Conservation (phyloP, 2,113 vertebrate species). For the Poecilia latipinna region DNA sequence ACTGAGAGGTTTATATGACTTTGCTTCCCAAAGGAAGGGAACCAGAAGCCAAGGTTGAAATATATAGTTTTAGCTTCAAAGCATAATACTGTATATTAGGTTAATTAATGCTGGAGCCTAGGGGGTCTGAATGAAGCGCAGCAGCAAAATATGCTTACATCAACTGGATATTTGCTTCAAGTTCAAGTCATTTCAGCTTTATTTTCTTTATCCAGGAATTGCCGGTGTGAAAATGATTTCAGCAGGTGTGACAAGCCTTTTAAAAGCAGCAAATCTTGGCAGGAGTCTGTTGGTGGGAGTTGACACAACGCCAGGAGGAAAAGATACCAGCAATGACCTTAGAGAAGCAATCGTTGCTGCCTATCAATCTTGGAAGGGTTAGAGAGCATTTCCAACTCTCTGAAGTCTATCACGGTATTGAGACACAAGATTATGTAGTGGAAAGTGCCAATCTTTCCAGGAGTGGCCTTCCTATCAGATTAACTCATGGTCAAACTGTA, state of each 20-base stretch:
- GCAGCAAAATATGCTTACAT: slow-evolving; percentile 48
- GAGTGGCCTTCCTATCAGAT: background rate
- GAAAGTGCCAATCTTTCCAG: background rate
- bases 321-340: background rate
- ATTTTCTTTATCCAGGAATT: slow-evolving; percentile 35
- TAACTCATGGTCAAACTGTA: background rate
- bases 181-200: slow-evolving; percentile 11
- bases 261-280: background rate
- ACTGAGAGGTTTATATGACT: slow-evolving; percentile 59
- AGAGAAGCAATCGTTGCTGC: too few relatives aligned
- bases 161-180: slow-evolving; percentile 39
- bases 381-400: background rate
- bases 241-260: background rate
- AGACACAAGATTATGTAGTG: background rate
- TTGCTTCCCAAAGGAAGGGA: slow-evolving; percentile 50
- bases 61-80: slow-evolving; percentile 73
- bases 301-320: background rate
- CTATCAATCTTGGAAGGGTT: background rate
- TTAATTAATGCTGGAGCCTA: slow-evolving; percentile 73
- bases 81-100: slow-evolving; percentile 67
- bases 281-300: background rate
- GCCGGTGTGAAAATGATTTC: slow-evolving; percentile 41
- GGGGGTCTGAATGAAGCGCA: slow-evolving; percentile 55
- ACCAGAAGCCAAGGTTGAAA: slow-evolving; percentile 62
- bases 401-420: background rate